These are phyloP conservation scores for Subacronicta megacephala DNA, from an alignment of 2,888 invertebrate genomes.

Conservation along the genomic window DNA sequence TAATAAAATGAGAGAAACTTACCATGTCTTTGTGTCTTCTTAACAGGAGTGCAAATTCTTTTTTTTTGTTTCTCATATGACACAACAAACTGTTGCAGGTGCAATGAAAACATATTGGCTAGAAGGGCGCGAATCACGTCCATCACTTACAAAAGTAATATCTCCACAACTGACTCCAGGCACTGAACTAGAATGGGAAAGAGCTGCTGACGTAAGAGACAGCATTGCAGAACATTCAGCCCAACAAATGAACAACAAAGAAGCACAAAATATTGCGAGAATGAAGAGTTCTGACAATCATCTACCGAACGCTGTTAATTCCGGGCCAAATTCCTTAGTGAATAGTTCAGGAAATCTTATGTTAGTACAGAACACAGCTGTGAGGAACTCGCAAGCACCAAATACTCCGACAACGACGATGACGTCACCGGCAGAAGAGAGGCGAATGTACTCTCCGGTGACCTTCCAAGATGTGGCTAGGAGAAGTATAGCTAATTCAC, in stretches of 20 bases:
- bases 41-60: neutral
- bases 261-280: slow-evolving; percentile 42
- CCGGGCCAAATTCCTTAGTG: slow-evolving; percentile 69
- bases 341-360: slow-evolving; percentile 63
- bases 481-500: slow-evolving; percentile 94
- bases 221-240: slow-evolving; percentile 85
- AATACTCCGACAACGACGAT: slow-evolving; percentile 62
- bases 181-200: slow-evolving; percentile 83
- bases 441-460: slow-evolving; percentile 94
- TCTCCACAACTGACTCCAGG: slow-evolving; percentile 81
- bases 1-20: too few relatives aligned
- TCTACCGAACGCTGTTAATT: slow-evolving; percentile 68
- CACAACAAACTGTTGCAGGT: slow-evolving; percentile 79
- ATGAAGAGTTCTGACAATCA: slow-evolving; percentile 51
- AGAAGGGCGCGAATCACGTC: slow-evolving; percentile 92
- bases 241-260: slow-evolving; percentile 74
- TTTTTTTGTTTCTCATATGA: slow-evolving; percentile 23
- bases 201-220: slow-evolving; percentile 82
- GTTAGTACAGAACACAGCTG: slow-evolving; percentile 54
- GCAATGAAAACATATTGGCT: slow-evolving; percentile 97
- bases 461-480: slow-evolving; percentile 95
- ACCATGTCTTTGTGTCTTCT: too few relatives aligned
- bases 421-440: slow-evolving; percentile 90
- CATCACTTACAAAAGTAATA: slow-evolving; percentile 85
- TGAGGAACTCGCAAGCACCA: slow-evolving; percentile 53